Base-by-base conservation (phyloP, 2,797 vertebrate species). In the Mormyrus hasselquistii region DNA sequence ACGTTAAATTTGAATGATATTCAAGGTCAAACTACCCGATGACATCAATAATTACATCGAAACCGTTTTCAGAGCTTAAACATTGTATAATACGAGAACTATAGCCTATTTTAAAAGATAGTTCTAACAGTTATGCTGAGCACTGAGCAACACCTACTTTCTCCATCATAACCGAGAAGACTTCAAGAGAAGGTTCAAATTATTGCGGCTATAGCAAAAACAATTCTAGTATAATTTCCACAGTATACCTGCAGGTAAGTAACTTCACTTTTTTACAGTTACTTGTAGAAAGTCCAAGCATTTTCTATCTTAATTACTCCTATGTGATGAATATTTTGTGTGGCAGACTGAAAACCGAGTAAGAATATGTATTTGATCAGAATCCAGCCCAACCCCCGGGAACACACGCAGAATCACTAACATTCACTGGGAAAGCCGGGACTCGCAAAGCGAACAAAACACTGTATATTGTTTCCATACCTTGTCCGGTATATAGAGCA, bases 1-100 rank as follows among this genome's bases (percentile, higher is more conserved):
- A n/a, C 5, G 4, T 38, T 57, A 9, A 50, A 65, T 55, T 44
- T 44, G 34, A 79, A 87, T 87, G 86, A 76, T 87, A 90, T 88
- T 89, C 95, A 94, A 94, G 95, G 94, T 95, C 95, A 94, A 62
- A 88, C 47, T 16, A 88, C 87, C 76, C 82, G 87, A 55, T 83
- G 76, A 57, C 79, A 38, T 87, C 55, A 87, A 89, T 89, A 85
- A 88, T 50, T 59, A n/a, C 73, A 79, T 19, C 50, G 22, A 87
- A 47, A 44, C n/a, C 59, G 44, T 88, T 82, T 92, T 88, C 90
- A 89, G n/a, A 57, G 10, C 90, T 50, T 50, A 44, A 79, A 79
- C 19, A 79, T 41, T 2, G 16, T 44, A 38, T 44, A 41, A 79
- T 79, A 44, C 38, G 44, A n/a, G 38, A 69, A 88, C 62, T 88